These are phyloP conservation scores for Plagiodera versicolora DNA, from an alignment of 2,888 invertebrate species.

Conservation along the genomic window DNA sequence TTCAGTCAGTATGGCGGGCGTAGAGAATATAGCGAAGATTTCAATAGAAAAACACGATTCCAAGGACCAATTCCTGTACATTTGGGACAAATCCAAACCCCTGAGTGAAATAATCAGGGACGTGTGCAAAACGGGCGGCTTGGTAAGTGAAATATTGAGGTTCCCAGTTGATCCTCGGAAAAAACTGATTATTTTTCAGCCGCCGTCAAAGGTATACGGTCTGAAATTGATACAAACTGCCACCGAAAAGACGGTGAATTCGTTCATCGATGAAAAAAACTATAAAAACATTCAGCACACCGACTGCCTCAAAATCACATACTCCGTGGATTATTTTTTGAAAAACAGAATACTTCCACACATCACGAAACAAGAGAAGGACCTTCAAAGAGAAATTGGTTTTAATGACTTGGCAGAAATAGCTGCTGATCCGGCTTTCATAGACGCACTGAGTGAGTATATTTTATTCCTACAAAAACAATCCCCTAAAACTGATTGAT, in stretches of 20 bases:
- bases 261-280: slow-evolving; percentile 45
- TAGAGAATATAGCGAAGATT: slow-evolving; percentile 42
- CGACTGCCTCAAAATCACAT: slow-evolving; percentile 46
- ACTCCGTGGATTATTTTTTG: slow-evolving; percentile 43
- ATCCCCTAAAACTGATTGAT: slow-evolving; percentile 2
- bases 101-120: slow-evolving; percentile 38
- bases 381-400: slow-evolving; percentile 25
- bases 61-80: slow-evolving; percentile 39
- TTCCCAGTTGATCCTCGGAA: neutral
- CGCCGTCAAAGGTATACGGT: slow-evolving; percentile 41
- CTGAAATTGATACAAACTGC: slow-evolving; percentile 44
- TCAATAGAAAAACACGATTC: slow-evolving; percentile 41
- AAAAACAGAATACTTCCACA: slow-evolving; percentile 42
- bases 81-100: slow-evolving; percentile 39
- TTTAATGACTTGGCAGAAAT: slow-evolving; percentile 43
- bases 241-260: slow-evolving; percentile 25
- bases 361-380: slow-evolving; percentile 24
- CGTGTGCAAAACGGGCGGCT: slow-evolving; percentile 37
- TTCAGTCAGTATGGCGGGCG: slow-evolving; percentile 15
- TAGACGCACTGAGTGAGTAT: slow-evolving; percentile 47
- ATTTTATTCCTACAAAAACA: neutral
- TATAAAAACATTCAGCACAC: slow-evolving; percentile 46
- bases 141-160: slow-evolving; percentile 31
- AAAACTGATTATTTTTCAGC: slow-evolving; percentile 25
- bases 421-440: slow-evolving; percentile 45